Conservation (phyloP, 2,888 invertebrate species). For the Dysmachus trigonus region DNA sequence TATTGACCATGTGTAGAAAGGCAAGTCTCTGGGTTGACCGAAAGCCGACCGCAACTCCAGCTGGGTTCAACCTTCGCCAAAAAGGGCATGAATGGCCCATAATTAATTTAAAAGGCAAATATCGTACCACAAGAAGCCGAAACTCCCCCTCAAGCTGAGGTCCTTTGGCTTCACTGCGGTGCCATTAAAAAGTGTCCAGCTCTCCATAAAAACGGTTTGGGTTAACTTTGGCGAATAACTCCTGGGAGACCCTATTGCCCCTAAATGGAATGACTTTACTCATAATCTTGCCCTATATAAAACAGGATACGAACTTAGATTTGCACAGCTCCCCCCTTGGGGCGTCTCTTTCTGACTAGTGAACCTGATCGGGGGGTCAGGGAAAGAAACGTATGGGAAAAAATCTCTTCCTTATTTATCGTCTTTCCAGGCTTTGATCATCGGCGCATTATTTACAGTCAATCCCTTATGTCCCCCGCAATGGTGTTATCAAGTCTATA, state of each 20-base stretch:
- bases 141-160: not conserved
- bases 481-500: not conserved
- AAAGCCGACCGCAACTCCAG: not conserved
- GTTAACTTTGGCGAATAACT: not conserved
- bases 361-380: not conserved
- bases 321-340: not conserved
- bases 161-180: not conserved
- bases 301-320: not conserved
- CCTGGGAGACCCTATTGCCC: not conserved
- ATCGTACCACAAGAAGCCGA: not conserved
- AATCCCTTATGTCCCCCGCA: not conserved
- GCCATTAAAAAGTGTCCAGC: not conserved
- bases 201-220: not conserved
- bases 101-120: constrained; percentile 13
- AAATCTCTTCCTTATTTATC: not conserved
- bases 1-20: not conserved
- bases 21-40: not conserved
- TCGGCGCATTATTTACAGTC: not conserved
- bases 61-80: not conserved
- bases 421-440: constrained; percentile 12
- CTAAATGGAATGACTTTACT: not conserved
- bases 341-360: not conserved
- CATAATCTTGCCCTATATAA: not conserved
- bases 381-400: not conserved
- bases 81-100: not conserved